Evolutionary conservation across 2,888 invertebrate species (phyloP).

Genomic region (Lissonota sp.): DNA sequence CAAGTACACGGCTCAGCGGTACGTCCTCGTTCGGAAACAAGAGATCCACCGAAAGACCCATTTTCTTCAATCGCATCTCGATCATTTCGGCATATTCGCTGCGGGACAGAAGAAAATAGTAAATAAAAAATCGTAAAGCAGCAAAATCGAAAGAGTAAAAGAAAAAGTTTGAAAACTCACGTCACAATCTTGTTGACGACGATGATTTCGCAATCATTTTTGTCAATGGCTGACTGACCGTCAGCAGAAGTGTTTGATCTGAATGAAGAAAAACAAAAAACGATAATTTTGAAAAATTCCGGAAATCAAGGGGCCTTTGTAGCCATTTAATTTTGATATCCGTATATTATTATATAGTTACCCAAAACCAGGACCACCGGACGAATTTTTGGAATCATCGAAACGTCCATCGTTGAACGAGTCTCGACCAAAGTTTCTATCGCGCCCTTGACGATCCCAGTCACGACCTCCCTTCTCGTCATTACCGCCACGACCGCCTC

Average conservation of each 20-base stretch:
- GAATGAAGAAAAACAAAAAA: slow-evolving; percentile 37
- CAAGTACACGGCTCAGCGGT: slow-evolving; percentile 91
- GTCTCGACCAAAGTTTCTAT: slow-evolving; percentile 73
- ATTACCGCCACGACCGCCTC: slow-evolving; percentile 69
- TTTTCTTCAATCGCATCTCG: slow-evolving; percentile 91
- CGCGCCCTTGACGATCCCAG: slow-evolving; percentile 74
- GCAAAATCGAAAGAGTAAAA: slow-evolving; percentile 65
- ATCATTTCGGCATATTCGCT: slow-evolving; percentile 95
- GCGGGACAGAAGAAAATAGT: slow-evolving; percentile 53
- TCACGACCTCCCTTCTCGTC: slow-evolving; percentile 73
- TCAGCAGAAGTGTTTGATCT: slow-evolving; percentile 71
- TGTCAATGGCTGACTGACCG: slow-evolving; percentile 84
- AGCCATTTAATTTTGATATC: too few relatives aligned
- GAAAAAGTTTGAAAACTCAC: slow-evolving; percentile 85
- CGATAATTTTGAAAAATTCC: not conserved
- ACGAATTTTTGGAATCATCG: slow-evolving; percentile 77
- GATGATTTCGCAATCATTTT: slow-evolving; percentile 96
- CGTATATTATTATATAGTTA: slow-evolving; percentile 69
- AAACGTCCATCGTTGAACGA: slow-evolving; percentile 78
- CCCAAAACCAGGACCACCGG: slow-evolving; percentile 76
- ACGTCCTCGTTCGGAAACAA: slow-evolving; percentile 97
- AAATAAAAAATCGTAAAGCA: slow-evolving; percentile 25
- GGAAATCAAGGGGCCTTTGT: too few relatives aligned
- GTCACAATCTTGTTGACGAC: slow-evolving; percentile 92
- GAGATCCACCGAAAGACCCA: slow-evolving; percentile 93